Base-by-base conservation (phyloP, 2,888 invertebrate species). In the Volucella zonaria region DNA sequence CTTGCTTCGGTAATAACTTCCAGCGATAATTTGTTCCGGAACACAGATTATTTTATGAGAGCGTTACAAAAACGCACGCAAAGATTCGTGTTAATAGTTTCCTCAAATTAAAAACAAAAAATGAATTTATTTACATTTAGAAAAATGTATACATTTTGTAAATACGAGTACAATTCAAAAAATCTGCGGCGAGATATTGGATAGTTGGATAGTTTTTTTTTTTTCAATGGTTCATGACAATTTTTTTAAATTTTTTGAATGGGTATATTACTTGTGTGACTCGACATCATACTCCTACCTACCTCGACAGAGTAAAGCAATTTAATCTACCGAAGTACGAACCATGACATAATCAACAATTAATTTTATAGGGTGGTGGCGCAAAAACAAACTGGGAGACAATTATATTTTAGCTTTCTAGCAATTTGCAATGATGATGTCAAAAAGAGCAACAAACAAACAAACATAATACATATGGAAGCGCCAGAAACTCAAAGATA, bases 61-160 rank as follows among this genome's bases (percentile, higher is more conserved):
- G 71, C 75, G 68, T 71, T 71, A 62, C 66, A 54, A 66, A 80
- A 85, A 61, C 71, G 38, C 80, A 75, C 79, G 75, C 31, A 31
- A 75, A 71, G 70, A 80, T 76, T 80, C 80, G 83, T 80, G 80
- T 80, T 80, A 80, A 85, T 85, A 85, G 75, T 70, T 83, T 75
- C 66, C 49, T 59, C 51, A 47, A 58, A 43, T 40, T 68, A 49
- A 68, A 45, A 64, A 54, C 0, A 38, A 42, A 47, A 15, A 42
- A 40, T 14, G 8, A 3, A 43, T 15, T 31, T 40, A 42, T 31
- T 8, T 31, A 14, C 40, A 15, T 40, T 23, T 14, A 8, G 31
- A 31, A 31, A 31, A 31, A 31, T 3, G 61, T 76, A 68, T 23
- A 67, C 52, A 56, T 47, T 74, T 64, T 23, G 18, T 23, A 59